Evolutionary conservation across 2,888 invertebrate genomes (phyloP), one percentile per base, ranked within the genome.

Genomic region (Pegoplata infirma): DNA sequence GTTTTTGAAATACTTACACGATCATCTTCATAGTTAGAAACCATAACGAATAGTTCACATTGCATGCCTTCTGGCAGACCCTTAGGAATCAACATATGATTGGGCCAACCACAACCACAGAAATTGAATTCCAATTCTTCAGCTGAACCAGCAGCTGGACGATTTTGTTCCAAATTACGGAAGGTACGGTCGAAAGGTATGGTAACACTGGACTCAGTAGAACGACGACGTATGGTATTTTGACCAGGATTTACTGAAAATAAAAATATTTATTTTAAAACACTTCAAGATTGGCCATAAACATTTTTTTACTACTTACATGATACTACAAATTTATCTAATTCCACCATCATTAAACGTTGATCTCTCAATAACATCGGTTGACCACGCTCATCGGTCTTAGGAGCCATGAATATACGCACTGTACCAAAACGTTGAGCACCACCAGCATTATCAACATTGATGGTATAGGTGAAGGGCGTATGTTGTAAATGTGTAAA

Each of bases 61-160:
- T 90, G 90, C 86, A 92, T 92, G 0, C 96, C 96, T 72, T 91
- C 90, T 0, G 91, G 86, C 7, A 89, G 92, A 3, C 96, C 96
- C 88, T 93, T 94, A 0, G 96, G 94, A 3, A 95, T 85, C 5
- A 96, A 91, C 93, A 96, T 92, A 87, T 96, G 95, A 67, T 95
- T 93, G 0, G 96, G 96, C 95, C 96, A 96, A 74, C 96, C 96
- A 85, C 96, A 97, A 76, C 96, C 96, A 89, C 96, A 97, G 92
- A 95, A 95, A 90, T 95, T 95, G 89, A 94, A 94, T 80, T 90
- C 90, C 0, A 90, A 90, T 0, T 90, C 89, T 0, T 89, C 90
- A 0, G 91, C 87, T 12, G 91, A 88, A 44, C 92, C 92, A 0
- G 91, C 91, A n/a, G 87, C 82, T 0, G 94, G 94, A 0, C 94